Percentiles rank a stretch among this genome's conserved stretches.
Evolutionary conservation across 2,888 invertebrate genomes (phyloP).

Genomic region (Lasioglossum morio): DNA sequence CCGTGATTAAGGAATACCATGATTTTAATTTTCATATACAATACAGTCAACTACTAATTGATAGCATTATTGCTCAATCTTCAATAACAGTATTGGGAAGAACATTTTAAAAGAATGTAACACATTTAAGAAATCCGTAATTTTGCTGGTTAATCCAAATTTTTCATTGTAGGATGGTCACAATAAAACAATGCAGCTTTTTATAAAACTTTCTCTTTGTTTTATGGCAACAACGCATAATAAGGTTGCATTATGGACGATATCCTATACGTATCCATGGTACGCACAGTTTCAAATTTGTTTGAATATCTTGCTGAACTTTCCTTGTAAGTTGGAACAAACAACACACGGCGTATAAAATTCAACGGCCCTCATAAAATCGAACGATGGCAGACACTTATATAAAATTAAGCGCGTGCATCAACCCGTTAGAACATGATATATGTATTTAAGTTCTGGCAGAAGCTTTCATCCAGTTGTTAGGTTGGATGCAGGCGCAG

Average conservation of each 20-base stretch:
- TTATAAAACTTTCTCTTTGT: neutral
- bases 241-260: neutral
- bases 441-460: constrained; percentile 31
- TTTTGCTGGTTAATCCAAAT: neutral
- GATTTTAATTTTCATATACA: no score
- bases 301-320: neutral
- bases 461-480: constrained; percentile 56
- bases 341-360: neutral
- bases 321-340: neutral
- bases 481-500: constrained; percentile 54
- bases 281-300: neutral
- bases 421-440: constrained; percentile 23
- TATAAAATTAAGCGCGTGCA: constrained; percentile 18
- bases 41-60: no score
- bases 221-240: neutral
- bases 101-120: neutral
- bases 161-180: neutral
- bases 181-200: no score
- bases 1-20: neutral
- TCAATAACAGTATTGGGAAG: neutral
- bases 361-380: neutral
- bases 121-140: neutral
- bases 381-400: neutral
- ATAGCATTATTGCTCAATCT: neutral
- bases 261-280: neutral